Evolutionary conservation across 2,113 vertebrate genomes (phyloP).

Genomic region (Phylloscopus trochilus): DNA sequence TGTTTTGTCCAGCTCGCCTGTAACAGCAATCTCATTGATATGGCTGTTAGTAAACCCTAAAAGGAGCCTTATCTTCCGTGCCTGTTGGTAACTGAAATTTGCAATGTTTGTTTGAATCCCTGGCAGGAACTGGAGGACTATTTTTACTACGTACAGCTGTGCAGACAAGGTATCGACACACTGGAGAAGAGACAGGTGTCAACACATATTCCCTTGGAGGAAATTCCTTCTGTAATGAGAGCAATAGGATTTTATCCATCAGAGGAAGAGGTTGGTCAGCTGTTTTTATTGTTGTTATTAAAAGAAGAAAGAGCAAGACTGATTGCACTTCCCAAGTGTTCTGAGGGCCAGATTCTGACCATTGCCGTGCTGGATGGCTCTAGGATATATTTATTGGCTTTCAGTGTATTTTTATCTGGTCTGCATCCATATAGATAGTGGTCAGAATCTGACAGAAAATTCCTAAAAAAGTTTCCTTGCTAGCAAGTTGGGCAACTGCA

Average conservation of each 20-base stretch:
- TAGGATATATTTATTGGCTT: neutral
- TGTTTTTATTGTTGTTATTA: neutral
- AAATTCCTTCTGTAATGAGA: slow-evolving; percentile 87
- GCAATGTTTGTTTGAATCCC: neutral
- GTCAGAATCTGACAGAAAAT: neutral
- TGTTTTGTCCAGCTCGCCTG: neutral
- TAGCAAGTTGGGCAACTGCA: neutral
- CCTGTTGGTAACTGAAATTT: neutral
- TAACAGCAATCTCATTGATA: neutral
- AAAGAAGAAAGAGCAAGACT: neutral
- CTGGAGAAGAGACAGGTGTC: slow-evolving; percentile 81
- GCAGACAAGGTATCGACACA: slow-evolving; percentile 74
- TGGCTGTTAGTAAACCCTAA: neutral
- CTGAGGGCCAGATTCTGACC: neutral
- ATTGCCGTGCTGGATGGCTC: neutral
- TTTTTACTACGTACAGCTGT: slow-evolving; percentile 90
- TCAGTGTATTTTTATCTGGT: neutral
- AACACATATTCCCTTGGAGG: slow-evolving; percentile 79
- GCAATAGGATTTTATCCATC: slow-evolving; percentile 90
- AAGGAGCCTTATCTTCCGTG: neutral
- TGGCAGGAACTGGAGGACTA: slow-evolving; percentile 89
- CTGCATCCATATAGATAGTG: neutral
- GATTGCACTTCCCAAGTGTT: neutral
- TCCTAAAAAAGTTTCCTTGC: neutral
- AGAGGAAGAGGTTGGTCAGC: slow-evolving; percentile 82